A percentile compares a stretch with the other conserved stretches of the same genome.
These are phyloP conservation scores for Dorcus parallelipipedus DNA, from an alignment of 2,888 invertebrate genomes.

Conservation along the genomic window DNA sequence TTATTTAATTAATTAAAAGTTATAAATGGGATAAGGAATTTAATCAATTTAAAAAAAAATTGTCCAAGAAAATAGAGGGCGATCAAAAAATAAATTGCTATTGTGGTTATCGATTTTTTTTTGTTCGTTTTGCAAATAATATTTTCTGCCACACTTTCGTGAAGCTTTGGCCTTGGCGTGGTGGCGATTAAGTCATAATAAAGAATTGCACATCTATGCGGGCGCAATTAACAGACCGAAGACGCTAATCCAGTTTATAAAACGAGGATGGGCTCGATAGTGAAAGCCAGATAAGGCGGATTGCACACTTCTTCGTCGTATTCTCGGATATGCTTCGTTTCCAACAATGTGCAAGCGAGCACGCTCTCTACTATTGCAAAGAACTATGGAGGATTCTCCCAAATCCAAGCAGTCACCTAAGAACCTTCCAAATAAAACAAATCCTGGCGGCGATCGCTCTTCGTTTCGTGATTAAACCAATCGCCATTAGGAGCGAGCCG, in stretches of 20 bases:
- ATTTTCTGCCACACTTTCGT: background rate
- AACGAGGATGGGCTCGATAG: slow-evolving; percentile 45
- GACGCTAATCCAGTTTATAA: slow-evolving; percentile 33
- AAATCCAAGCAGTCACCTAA: too few species aligned
- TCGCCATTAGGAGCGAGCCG: too few species aligned
- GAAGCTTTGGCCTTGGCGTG: background rate
- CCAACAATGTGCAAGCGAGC: slow-evolving; percentile 45
- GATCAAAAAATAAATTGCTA: too few species aligned
- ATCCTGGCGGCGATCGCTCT: too few species aligned
- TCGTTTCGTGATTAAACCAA: too few species aligned
- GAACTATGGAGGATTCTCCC: background rate
- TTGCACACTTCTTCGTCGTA: slow-evolving; percentile 37
- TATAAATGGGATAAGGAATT: too few species aligned
- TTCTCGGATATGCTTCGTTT: slow-evolving; percentile 47
- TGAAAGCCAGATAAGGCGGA: slow-evolving; percentile 48
- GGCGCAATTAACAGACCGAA: slow-evolving; percentile 23
- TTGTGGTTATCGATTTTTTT: too few species aligned
- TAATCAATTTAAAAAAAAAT: too few species aligned
- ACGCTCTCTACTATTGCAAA: slow-evolving; percentile 34
- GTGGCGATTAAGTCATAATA: slow-evolving; percentile 12
- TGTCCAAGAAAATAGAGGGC: too few species aligned
- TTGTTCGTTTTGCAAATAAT: too few species aligned
- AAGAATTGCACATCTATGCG: slow-evolving; percentile 18
- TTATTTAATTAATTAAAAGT: too few species aligned
- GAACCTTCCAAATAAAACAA: too few species aligned